Evolutionary conservation across 2,888 invertebrate genomes (phyloP), one percentile per base, ranked within the genome.

Genomic region (Boloria selene): DNA sequence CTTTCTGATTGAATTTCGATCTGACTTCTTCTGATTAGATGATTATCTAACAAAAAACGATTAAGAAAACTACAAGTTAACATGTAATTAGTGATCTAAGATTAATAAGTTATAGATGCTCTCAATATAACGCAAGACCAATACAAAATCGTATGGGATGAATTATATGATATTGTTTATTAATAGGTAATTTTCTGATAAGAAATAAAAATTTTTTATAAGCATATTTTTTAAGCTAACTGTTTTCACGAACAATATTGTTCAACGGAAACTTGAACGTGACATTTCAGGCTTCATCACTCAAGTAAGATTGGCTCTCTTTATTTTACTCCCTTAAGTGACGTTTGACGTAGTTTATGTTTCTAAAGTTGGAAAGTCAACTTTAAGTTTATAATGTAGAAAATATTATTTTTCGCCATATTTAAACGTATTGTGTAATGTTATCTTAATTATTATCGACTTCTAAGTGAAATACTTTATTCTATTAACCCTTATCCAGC

Each of bases 401-500:
- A 31, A 31, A 31, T n/a, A n/a, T n/a, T n/a, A n/a, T n/a, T n/a
- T n/a, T n/a, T n/a, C n/a, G n/a, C n/a, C n/a, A n/a, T 18, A 18
- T 3, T 17, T 42, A 42, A 55, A 7, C 10, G 10, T 38, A 38
- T 38, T 38, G 31, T 55, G 42, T 47, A 45, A 58, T 58, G 1
- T 38, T 59, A 47, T 31, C 31, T 31, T 13, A 59, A 47, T 17
- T 0, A 47, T 26, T 44, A 14, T 45, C 26, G 31, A 31, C 7
- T 2, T 13, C 26, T 10, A 49, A 49, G 4, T 26, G 22, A 81
- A 77, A 77, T 77, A 73, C 84, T 81, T 84, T 82, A 84, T 76
- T 75, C 78, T 76, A 80, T 79, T 79, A 80, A 78, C 80, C 78
- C 78, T 77, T 79, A 81, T 80, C 79, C 81, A 79, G 83, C 79